Evolutionary conservation across 2,888 invertebrate species (phyloP).

Genomic region (Saturnia pavonia): DNA sequence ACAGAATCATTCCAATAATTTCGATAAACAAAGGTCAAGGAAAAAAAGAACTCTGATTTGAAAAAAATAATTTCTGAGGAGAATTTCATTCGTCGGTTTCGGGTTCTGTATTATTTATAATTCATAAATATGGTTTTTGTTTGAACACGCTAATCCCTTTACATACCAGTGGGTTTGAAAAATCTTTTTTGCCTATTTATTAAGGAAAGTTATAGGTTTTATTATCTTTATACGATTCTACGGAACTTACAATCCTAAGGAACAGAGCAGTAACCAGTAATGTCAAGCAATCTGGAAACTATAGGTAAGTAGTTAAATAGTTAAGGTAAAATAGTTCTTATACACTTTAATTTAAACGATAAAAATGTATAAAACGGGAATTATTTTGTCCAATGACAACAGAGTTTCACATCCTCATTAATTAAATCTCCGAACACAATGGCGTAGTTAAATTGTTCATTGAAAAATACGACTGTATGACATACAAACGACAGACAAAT

Average conservation of each 20-base stretch:
- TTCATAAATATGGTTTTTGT: no score
- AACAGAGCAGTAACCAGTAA: no score
- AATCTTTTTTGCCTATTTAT: no score
- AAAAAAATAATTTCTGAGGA: not conserved
- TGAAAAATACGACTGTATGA: not conserved
- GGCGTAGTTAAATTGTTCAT: slow-evolving; percentile 4
- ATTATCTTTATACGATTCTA: no score
- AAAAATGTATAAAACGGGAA: not conserved
- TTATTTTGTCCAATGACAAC: not conserved
- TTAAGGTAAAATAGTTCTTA: not conserved
- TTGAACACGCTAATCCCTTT: no score
- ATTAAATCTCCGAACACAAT: not conserved
- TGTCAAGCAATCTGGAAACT: no score
- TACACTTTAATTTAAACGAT: not conserved
- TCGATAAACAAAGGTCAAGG: not conserved
- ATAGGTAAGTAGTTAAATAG: no score
- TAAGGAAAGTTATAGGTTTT: no score
- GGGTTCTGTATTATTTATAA: no score
- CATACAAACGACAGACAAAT: not conserved
- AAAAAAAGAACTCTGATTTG: not conserved
- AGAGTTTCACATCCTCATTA: not conserved
- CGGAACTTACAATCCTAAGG: no score
- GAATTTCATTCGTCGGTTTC: no score
- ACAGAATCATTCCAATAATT: not conserved
- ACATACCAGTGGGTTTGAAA: no score